These are phyloP conservation scores for Phrynocephalus vlangalii DNA, from an alignment of 2,797 vertebrate genomes.

Conservation along the genomic window DNA sequence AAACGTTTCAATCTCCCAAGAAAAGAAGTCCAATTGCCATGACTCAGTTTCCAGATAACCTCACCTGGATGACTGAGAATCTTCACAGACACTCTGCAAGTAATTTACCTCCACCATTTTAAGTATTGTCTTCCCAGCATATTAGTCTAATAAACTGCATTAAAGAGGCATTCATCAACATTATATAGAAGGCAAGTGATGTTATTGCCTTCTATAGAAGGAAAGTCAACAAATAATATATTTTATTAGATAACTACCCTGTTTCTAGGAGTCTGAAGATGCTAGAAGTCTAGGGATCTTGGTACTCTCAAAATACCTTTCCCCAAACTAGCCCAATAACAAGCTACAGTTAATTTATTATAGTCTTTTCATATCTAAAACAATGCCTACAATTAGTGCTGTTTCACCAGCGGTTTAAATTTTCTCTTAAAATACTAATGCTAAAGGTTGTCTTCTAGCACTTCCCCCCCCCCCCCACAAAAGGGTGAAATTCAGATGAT, in stretches of 20 bases:
- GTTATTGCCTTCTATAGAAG: no score
- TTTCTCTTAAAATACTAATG: conserved; percentile 16
- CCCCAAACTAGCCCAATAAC: neutral
- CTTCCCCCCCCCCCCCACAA: conserved; percentile 16
- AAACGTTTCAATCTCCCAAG: no score
- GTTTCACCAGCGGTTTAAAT: neutral
- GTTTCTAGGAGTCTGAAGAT: neutral
- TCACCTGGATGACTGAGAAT: no score
- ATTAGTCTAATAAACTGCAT: fast-evolving
- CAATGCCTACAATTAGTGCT: neutral
- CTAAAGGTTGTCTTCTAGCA: conserved; percentile 42
- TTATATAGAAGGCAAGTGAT: neutral
- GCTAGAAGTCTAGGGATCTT: neutral
- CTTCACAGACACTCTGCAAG: no score
- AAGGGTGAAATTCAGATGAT: conserved; percentile 28
- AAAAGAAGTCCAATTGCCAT: no score
- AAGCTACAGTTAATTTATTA: no score
- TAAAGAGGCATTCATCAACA: neutral
- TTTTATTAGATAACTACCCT: neutral
- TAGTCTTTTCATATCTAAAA: neutral
- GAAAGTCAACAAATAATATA: neutral
- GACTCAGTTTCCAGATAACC: no score
- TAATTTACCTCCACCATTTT: neutral
- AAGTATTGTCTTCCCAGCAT: neutral
- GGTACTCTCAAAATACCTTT: neutral